Percentiles rank a stretch among this genome's conserved stretches.
Evolutionary conservation across 2,113 vertebrate species (phyloP).

Genomic region (Lagopus leucura): DNA sequence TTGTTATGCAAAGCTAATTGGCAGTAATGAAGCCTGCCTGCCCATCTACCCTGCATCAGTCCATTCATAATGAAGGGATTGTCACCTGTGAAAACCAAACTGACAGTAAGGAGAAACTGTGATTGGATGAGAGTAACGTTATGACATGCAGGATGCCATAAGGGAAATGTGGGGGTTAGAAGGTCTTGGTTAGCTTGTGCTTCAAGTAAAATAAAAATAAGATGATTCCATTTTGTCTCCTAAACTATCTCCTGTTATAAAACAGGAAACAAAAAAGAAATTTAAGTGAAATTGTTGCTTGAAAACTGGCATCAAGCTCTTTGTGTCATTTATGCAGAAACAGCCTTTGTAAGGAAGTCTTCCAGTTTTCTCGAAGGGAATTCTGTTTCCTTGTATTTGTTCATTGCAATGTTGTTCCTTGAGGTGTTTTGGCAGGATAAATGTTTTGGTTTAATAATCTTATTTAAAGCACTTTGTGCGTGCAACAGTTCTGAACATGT

Average conservation of each 20-base stretch:
- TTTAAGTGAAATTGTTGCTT: not conserved
- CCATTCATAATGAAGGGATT: not conserved
- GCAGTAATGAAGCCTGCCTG: not conserved
- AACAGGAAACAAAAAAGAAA: slow-evolving; percentile 19
- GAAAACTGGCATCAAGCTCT: slow-evolving; percentile 10
- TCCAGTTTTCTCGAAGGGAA: not conserved
- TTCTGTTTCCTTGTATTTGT: slow-evolving; percentile 4
- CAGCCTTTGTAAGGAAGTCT: not conserved
- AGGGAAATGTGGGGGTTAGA: not conserved
- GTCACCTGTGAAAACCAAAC: not conserved
- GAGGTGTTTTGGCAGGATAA: slow-evolving; percentile 4
- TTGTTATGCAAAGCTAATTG: not conserved
- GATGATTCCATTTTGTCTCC: not conserved
- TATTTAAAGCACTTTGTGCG: not conserved
- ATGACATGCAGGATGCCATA: not conserved
- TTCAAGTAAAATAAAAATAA: not conserved
- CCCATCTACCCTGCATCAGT: not conserved
- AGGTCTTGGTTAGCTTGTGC: not conserved
- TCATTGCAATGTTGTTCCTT: not conserved
- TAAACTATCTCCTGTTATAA: not conserved
- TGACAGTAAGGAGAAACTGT: not conserved
- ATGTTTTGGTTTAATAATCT: slow-evolving; percentile 7
- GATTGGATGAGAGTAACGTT: not conserved
- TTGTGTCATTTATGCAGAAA: slow-evolving; percentile 27
- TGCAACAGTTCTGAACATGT: not conserved